phyloP scores from a whole-genome alignment of 1,140 invertebrate species.

The Ptiloglossa arizonensis region DNA sequence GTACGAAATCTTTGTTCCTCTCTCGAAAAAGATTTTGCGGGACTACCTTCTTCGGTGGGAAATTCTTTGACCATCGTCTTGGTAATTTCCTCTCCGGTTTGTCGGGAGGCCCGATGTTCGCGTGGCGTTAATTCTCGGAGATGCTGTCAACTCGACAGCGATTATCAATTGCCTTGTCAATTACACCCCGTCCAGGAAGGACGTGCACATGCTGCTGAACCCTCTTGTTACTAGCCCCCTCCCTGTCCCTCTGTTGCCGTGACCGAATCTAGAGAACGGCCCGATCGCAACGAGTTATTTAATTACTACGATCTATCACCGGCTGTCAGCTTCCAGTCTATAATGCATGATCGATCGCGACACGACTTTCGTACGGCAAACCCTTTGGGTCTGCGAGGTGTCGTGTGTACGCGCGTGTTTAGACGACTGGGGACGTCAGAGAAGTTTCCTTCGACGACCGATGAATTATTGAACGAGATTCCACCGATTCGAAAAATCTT shows the following conservation, averaged over 20 bases:
- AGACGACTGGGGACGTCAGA: neutral
- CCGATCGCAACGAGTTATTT: conserved; percentile 78
- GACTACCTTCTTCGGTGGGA: too few species aligned
- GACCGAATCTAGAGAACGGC: conserved; percentile 62
- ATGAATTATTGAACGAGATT: neutral
- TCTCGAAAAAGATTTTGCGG: too few species aligned
- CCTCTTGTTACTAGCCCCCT: conserved; percentile 33
- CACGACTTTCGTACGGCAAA: conserved; percentile 52
- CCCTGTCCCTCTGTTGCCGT: conserved; percentile 35
- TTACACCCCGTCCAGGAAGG: conserved; percentile 72
- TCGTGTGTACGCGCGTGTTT: too few species aligned
- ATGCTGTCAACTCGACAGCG: conserved; percentile 67
- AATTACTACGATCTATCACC: conserved; percentile 80
- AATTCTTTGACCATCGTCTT: conserved; percentile 25
- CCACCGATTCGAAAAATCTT: too few species aligned
- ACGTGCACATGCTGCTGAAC: conserved; percentile 70
- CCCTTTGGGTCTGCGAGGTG: conserved; percentile 56
- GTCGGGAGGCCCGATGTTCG: conserved; percentile 33
- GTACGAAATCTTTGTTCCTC: too few species aligned
- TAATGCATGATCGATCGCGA: conserved; percentile 79
- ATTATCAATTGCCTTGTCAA: conserved; percentile 79
- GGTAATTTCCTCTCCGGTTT: conserved; percentile 51
- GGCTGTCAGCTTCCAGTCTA: conserved; percentile 76
- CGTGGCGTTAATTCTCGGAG: conserved; percentile 66
- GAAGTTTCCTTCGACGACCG: neutral